Evolutionary conservation across 2,113 vertebrate species (phyloP).

Genomic region (Dendropsophus ebraccatus): DNA sequence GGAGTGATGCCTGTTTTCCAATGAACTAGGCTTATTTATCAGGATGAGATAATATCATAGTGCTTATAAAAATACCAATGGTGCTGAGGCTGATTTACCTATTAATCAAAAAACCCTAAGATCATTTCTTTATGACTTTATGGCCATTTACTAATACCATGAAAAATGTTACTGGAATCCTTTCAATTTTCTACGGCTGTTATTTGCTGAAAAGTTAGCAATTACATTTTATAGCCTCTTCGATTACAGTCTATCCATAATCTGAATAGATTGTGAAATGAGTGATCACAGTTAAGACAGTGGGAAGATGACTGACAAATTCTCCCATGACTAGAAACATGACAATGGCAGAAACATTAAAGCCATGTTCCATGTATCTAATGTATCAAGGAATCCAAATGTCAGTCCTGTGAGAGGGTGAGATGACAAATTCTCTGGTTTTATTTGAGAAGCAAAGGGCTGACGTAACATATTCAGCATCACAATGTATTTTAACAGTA

Average conservation of each 20-base stretch:
- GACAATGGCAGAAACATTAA: too few relatives aligned
- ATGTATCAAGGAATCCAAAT: too few relatives aligned
- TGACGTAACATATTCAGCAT: too few relatives aligned
- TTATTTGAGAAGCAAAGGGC: too few relatives aligned
- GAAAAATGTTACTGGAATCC: constrained; percentile 24
- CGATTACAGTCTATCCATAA: constrained; percentile 16
- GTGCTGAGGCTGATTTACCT: not conserved
- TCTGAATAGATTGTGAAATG: not conserved
- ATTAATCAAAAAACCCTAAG: not conserved
- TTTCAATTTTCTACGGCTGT: not conserved
- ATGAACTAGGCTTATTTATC: constrained; percentile 18
- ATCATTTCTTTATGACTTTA: constrained; percentile 8
- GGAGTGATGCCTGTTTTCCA: constrained; percentile 19
- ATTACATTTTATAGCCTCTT: not conserved
- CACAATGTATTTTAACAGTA: too few relatives aligned
- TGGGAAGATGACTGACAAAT: not conserved
- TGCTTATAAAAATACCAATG: constrained; percentile 15
- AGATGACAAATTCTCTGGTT: too few relatives aligned
- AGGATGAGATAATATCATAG: constrained; percentile 12
- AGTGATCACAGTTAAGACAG: not conserved
- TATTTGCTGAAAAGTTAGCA: not conserved
- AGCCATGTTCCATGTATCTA: too few relatives aligned
- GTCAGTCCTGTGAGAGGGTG: too few relatives aligned
- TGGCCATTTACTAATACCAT: not conserved
- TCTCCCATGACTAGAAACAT: too few relatives aligned